Conservation (phyloP, 2,797 vertebrate species). For the Novumbra hubbsi region DNA sequence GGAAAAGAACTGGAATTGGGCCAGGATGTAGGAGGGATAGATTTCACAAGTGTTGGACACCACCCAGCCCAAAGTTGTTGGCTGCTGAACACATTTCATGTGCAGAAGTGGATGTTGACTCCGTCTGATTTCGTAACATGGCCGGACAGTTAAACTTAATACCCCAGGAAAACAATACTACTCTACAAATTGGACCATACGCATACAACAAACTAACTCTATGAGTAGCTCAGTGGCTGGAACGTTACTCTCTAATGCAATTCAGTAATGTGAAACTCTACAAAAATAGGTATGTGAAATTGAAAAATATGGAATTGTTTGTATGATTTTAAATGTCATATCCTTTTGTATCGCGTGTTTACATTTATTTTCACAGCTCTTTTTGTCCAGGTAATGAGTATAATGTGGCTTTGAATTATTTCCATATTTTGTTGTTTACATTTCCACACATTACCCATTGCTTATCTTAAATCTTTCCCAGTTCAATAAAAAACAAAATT, state of each 20-base stretch:
- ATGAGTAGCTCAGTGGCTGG: not conserved
- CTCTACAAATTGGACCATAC: not conserved
- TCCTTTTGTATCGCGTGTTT: too few relatives aligned
- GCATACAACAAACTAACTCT: too few relatives aligned
- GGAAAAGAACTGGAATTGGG: slow-evolving; percentile 17
- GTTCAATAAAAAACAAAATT: not conserved
- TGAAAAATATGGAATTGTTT: too few relatives aligned
- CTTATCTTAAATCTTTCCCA: not conserved
- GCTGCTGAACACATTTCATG: slow-evolving; percentile 28
- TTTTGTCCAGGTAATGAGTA: too few relatives aligned
- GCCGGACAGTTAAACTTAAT: not conserved
- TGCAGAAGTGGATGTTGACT: slow-evolving; percentile 27
- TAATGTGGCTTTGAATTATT: too few relatives aligned
- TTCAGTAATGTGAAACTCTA: too few relatives aligned
- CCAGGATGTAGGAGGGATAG: slow-evolving; percentile 33
- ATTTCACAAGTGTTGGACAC: slow-evolving; percentile 43
- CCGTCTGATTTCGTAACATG: not conserved
- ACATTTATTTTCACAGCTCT: too few relatives aligned
- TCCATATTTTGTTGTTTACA: too few relatives aligned
- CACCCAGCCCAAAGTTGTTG: slow-evolving; percentile 18
- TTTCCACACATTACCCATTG: too few relatives aligned
- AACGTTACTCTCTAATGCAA: not conserved
- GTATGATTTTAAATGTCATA: too few relatives aligned
- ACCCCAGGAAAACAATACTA: not conserved
- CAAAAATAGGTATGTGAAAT: too few relatives aligned